Percentiles rank a stretch among this genome's conserved stretches.
Evolutionary conservation across 2,888 invertebrate genomes (phyloP).

Genomic region (Carcina quercana): DNA sequence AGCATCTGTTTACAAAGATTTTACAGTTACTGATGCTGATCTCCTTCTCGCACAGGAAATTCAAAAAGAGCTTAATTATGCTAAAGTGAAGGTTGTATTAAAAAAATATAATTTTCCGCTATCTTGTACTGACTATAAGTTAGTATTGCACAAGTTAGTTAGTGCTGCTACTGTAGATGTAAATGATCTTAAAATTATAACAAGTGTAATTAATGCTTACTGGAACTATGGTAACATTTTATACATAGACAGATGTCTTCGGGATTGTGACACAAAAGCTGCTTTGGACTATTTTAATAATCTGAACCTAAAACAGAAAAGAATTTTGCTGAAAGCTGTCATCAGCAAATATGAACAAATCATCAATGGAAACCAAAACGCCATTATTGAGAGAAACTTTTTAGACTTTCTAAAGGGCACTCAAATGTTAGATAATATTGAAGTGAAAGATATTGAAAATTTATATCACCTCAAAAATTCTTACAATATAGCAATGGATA

Average conservation of each 20-base stretch:
- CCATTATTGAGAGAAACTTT: slow-evolving; percentile 52
- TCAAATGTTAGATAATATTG: slow-evolving; percentile 32
- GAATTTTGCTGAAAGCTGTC: slow-evolving; percentile 40
- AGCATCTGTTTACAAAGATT: slow-evolving; percentile 45
- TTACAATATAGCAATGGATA: slow-evolving; percentile 34
- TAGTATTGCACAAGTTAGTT: slow-evolving; percentile 55
- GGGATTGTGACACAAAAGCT: slow-evolving; percentile 47
- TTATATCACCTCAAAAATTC: slow-evolving; percentile 60
- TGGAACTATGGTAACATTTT: slow-evolving; percentile 45
- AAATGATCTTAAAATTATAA: slow-evolving; percentile 49
- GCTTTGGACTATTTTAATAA: slow-evolving; percentile 50
- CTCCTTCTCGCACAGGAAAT: slow-evolving; percentile 48
- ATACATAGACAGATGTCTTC: slow-evolving; percentile 54
- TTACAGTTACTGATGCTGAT: slow-evolving; percentile 51
- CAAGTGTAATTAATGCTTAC: slow-evolving; percentile 40
- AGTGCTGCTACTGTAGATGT: slow-evolving; percentile 40
- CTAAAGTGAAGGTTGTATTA: slow-evolving; percentile 58
- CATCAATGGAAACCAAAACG: slow-evolving; percentile 30
- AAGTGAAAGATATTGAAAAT: slow-evolving; percentile 45
- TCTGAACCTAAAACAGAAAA: slow-evolving; percentile 38
- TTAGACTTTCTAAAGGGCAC: slow-evolving; percentile 64
- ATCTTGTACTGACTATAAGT: slow-evolving; percentile 49
- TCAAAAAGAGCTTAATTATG: slow-evolving; percentile 56
- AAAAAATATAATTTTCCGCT: slow-evolving; percentile 64
- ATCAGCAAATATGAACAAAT: slow-evolving; percentile 58